Evolutionary conservation across 2,797 vertebrate genomes (phyloP), one percentile per base, ranked within the genome.

Genomic region (Gallirallus australis): DNA sequence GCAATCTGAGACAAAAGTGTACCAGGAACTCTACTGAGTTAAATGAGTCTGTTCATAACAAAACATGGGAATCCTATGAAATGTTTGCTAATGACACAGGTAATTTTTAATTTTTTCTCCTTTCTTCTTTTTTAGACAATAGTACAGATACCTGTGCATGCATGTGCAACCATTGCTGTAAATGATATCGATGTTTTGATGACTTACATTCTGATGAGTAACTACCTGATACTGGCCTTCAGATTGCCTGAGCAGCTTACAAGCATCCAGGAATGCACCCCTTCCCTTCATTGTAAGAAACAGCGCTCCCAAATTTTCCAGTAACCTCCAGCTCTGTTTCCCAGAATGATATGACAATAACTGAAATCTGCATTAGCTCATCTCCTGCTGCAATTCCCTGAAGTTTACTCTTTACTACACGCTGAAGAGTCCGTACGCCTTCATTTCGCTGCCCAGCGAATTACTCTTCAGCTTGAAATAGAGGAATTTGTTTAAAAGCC

Each of bases 1-100:
- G 99, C 45, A 98, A 99, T 77, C 98, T 99, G 82, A 98, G 98
- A 64, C 98, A 99, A 66, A 99, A 99, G 90, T 99, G 99, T 42
- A 42, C 99, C 79, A 98, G 96, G 89, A 98, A 98, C 92, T 86
- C 97, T 78, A 97, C 90, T 1, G 94, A 95, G 19, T 91, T 65
- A 39, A 98, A 95, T 5, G 94, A 94, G 25, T 97, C 89, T 78
- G 98, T 89, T 76, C 95, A 98, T 89, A 98, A 98, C 70, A 96
- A 95, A 83, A 98, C 97, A 37, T 98, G 98, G 98, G 91, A 86
- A 42, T 98, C 98, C 27, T 98, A 97, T 33, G 96, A 95, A 2
- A 89, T 97, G 23, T 99, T 99, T 91, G 84, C 47, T 24, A 88
- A 39, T 4, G 97, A 97, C 31, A 85, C 97, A 98, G 98, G 98